Base-by-base conservation (phyloP, 2,888 invertebrate species). In the Leucophenga montana region DNA sequence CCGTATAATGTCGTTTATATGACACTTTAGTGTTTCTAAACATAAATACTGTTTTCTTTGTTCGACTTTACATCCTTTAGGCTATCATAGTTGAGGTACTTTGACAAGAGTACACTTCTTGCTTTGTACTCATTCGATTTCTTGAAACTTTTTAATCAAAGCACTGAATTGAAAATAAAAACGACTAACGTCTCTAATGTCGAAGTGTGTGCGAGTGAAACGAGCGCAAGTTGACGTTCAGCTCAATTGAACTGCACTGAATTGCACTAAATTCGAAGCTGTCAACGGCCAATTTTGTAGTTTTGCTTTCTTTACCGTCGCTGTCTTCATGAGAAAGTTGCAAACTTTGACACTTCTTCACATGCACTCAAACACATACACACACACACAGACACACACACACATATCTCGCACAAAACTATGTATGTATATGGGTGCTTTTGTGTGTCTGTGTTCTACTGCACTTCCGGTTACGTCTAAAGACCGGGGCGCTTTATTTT, bases 201-300 rank as follows among this genome's bases (percentile, higher is more conserved):
- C 79, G 71, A 81, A 83, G 80, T 77, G 75, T 74, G 46, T 13
- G 1, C n/a, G 8, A 27, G 20, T 16, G 18, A 53, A 53, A 9
- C 18, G 20, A 18, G 22, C 54, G 11, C 54, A 54, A 20, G 20
- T 54, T 22, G 1, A 27, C 31, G 50, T 18, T 31, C 57, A 57
- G 20, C 46, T 62, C 33, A 46, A 62, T 46, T 46, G 62, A 62
- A 20, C 46, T 22, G 46, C 44, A 16, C 62, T 48, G 20, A 20
- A 62, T 22, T 46, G 46, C 13, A 65, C 53, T 65, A 31, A 50
- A 65, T 72, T 75, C 69, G 71, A 70, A 65, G 73, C 84, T 83
- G 84, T 84, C 82, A 82, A 82, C 84, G 83, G 84, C 76, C 84
- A 82, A 82, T 82, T 84, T 78, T 56, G 72, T 64, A 73, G 73